Evolutionary conservation across 2,888 invertebrate genomes (phyloP), one percentile per base, ranked within the genome.

Genomic region (Cephus spinipes): DNA sequence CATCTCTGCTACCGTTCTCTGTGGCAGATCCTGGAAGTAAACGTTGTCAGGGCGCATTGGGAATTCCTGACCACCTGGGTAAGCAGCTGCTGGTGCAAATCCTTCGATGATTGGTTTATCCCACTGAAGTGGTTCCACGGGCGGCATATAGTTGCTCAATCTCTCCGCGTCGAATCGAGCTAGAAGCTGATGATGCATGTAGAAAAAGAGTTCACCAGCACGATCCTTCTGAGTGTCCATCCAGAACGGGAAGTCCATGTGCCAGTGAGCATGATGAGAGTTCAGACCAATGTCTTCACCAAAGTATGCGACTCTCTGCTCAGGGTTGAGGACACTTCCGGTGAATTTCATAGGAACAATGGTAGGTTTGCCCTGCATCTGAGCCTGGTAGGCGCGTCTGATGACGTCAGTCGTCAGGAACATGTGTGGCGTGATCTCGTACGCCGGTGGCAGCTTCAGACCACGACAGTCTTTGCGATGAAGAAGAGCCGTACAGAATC

Each of bases 271-370:
- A 91, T 95, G 94, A 87, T 93, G 93, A 69, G 94, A 87, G 89
- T 95, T 96, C 76, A 95, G 91, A 74, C 93, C 94, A 78, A 94
- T 92, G 90, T 96, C 96, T 87, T 96, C 95, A 23, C 94, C 94
- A 92, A 94, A 95, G 91, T 96, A 96, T 35, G 93, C 91, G 75
- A 96, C 83, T 23, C 92, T 90, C 79, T 93, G 92, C 81, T 95
- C 94, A 3, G 93, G 91, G 87, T 93, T 92, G 83, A 94, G 81
- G 68, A 93, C 90, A 83, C 73, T 73, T 75, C 93, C 92, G 6
- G 94, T 94, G 82, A 93, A 93, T 89, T 95, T 95, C 86, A 93
- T 93, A 80, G 92, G 93, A 81, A 95, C 92, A 36, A 94, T 93
- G 74, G 94, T 92, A 84, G 92, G 91, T 69, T 93, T 90, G 33